Conservation (phyloP, 2,888 invertebrate genomes). For the Scrobipalpa atriplicella region DNA sequence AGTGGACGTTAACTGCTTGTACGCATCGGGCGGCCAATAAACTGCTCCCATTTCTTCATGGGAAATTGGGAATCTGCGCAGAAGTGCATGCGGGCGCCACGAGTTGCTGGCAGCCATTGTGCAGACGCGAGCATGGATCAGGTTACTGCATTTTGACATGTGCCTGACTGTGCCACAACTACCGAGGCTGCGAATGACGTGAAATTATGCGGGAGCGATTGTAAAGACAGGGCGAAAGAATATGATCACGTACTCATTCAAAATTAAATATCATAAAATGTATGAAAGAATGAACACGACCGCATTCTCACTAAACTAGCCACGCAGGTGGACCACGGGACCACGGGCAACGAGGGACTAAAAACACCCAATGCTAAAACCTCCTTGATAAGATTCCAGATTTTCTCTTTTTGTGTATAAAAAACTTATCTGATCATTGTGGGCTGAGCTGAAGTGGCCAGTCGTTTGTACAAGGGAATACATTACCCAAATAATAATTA, state of each 20-base stretch:
- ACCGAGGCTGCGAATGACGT: not conserved
- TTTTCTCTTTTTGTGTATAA: no score
- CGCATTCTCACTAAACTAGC: no score
- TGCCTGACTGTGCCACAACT: not conserved
- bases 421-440: no score
- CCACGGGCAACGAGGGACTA: no score
- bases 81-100: constrained; percentile 25
- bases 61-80: constrained; percentile 28
- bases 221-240: not conserved
- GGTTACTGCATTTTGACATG: constrained; percentile 8
- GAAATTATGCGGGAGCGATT: constrained; percentile 15
- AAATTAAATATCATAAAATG: not conserved
- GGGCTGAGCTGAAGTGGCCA: no score
- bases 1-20: constrained; percentile 25
- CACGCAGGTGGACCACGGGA: no score
- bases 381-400: no score
- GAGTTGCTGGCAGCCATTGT: not conserved
- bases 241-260: not conserved
- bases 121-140: constrained; percentile 7
- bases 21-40: constrained; percentile 17
- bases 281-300: not conserved
- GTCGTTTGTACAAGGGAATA: no score
- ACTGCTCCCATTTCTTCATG: constrained; percentile 19
- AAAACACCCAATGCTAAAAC: no score
- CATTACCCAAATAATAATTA: no score